phyloP scores from a whole-genome alignment of 1,140 invertebrate species.

The Araneus ventricosus region DNA sequence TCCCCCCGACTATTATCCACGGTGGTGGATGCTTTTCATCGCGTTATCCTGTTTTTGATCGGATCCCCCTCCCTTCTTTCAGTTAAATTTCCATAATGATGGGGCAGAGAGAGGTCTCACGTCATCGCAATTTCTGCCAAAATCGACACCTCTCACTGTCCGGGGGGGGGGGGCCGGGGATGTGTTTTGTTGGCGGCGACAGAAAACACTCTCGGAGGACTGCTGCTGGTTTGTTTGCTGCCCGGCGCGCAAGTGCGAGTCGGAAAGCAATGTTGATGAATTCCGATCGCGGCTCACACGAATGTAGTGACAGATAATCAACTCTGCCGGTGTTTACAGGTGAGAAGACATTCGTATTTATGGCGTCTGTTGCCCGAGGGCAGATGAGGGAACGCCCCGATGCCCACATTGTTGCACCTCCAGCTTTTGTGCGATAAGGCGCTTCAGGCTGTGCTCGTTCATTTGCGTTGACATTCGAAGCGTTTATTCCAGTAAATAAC shows the following conservation, averaged over 20 bases:
- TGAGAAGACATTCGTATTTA: background rate
- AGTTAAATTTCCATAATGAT: slow-evolving; percentile 61
- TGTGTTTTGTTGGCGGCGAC: slow-evolving; percentile 2
- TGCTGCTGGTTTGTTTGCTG: background rate
- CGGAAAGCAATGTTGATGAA: background rate
- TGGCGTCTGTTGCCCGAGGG: background rate
- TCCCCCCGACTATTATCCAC: slow-evolving; percentile 40
- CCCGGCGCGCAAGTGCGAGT: background rate
- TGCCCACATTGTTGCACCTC: background rate
- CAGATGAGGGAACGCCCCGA: background rate
- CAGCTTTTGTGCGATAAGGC: background rate
- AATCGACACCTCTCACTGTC: slow-evolving; percentile 61
- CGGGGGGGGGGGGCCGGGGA: background rate
- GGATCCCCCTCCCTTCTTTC: slow-evolving; percentile 24
- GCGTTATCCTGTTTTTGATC: slow-evolving; percentile 49
- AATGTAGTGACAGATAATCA: background rate
- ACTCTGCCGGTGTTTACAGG: background rate
- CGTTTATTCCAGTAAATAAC: no score
- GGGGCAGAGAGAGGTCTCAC: background rate
- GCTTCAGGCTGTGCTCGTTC: no score
- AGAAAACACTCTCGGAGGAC: background rate
- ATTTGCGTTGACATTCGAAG: no score
- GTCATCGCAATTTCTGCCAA: slow-evolving; percentile 57
- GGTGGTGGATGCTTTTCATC: slow-evolving; percentile 49
- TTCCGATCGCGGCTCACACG: background rate